Percentiles rank a stretch among this genome's conserved stretches.
Evolutionary conservation across 2,113 vertebrate species (phyloP).

Genomic region (Bungarus multicinctus): DNA sequence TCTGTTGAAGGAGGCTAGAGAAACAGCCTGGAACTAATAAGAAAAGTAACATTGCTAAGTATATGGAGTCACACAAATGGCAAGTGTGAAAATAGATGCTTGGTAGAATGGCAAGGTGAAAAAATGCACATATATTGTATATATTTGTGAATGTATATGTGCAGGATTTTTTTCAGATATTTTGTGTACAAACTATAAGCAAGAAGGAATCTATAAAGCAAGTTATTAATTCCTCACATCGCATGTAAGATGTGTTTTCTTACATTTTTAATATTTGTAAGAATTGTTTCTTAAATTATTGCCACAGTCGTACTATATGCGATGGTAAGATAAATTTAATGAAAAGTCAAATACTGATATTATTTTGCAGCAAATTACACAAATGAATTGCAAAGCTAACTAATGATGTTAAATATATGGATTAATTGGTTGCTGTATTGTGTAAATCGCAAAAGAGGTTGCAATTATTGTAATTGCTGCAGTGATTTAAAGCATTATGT

Average conservation of each 20-base stretch:
- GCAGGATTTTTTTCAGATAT: background rate
- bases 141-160: no score
- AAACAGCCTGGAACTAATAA: background rate
- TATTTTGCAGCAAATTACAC: background rate
- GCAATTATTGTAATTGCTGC: background rate
- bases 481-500: background rate
- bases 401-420: background rate
- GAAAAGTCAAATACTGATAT: background rate
- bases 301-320: background rate
- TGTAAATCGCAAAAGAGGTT: background rate
- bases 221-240: background rate
- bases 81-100: background rate
- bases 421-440: background rate
- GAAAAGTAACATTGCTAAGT: background rate
- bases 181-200: background rate
- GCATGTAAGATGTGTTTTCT: background rate
- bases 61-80: background rate
- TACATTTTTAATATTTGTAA: no score
- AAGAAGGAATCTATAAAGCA: background rate
- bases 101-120: background rate
- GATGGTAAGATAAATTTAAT: background rate
- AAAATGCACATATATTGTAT: background rate
- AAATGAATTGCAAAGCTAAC: background rate
- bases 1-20: background rate
- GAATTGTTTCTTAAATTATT: background rate